phyloP scores from a whole-genome alignment of 2,888 invertebrate species.

The Disparrhopalites patrizii region DNA sequence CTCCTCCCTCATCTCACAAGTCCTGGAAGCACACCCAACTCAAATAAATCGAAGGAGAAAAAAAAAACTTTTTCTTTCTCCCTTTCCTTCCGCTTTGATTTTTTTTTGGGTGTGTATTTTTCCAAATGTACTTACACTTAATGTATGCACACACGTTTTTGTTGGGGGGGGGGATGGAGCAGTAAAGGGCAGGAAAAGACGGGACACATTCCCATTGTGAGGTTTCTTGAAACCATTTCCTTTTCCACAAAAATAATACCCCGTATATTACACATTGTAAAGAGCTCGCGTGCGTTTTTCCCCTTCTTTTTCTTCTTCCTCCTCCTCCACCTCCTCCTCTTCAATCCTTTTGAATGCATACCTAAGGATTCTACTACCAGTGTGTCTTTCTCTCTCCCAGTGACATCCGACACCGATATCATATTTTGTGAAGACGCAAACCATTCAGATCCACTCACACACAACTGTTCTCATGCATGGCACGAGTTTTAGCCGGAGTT shows the following conservation, averaged over 20 bases:
- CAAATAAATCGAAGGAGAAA: slow-evolving; percentile 2
- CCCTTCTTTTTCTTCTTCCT: neutral
- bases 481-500: slow-evolving; percentile 17
- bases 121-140: too few relatives aligned
- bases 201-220: neutral
- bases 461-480: slow-evolving; percentile 8
- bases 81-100: too few relatives aligned
- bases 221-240: slow-evolving; percentile 1
- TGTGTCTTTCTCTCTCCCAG: too few relatives aligned
- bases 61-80: too few relatives aligned
- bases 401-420: slow-evolving; percentile 17
- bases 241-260: slow-evolving; percentile 3
- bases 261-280: neutral
- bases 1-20: neutral
- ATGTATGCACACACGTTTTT: slow-evolving; percentile 1
- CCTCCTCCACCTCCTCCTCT: neutral
- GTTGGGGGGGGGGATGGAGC: too few relatives aligned
- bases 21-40: neutral
- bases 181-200: too few relatives aligned
- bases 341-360: neutral
- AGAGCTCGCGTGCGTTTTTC: too few relatives aligned
- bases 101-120: too few relatives aligned
- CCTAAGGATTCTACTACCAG: slow-evolving; percentile 17
- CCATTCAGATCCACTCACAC: neutral
- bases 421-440: neutral